phyloP scores from a whole-genome alignment of 1,140 invertebrate genomes.

The Tetragonula clypearis region DNA sequence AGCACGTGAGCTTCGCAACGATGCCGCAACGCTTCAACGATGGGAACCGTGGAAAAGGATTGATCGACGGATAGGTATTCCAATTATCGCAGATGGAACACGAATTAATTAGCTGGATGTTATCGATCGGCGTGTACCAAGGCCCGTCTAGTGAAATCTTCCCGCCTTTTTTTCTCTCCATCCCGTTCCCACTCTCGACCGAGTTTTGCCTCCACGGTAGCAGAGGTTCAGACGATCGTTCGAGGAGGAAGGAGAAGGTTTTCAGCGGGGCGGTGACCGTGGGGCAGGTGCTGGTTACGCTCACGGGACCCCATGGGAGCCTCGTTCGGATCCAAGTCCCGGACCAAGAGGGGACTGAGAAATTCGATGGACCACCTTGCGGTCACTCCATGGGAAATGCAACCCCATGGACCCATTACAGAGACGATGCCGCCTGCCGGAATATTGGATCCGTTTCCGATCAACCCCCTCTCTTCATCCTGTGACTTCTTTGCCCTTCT shows the following conservation, averaged over 20 bases:
- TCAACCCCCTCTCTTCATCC: neutral
- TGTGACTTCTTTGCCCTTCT: constrained; percentile 24
- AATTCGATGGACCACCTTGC: constrained; percentile 71
- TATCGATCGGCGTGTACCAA: constrained; percentile 56
- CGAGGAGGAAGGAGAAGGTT: constrained; percentile 45
- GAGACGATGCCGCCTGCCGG: constrained; percentile 38
- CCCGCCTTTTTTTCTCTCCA: constrained; percentile 27
- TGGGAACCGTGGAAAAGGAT: constrained; percentile 68
- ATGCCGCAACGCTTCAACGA: constrained; percentile 49
- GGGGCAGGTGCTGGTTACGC: constrained; percentile 58
- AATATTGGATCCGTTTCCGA: constrained; percentile 52
- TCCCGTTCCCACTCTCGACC: constrained; percentile 12
- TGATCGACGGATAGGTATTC: constrained; percentile 60
- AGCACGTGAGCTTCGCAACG: neutral
- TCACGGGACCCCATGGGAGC: constrained; percentile 68
- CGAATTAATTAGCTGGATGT: constrained; percentile 65
- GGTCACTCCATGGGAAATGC: constrained; percentile 72
- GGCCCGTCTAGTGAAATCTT: constrained; percentile 41
- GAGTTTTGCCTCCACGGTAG: neutral
- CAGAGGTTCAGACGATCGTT: neutral
- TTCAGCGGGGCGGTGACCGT: constrained; percentile 56
- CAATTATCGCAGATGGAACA: constrained; percentile 66
- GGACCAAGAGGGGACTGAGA: constrained; percentile 59
- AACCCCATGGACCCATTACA: constrained; percentile 64
- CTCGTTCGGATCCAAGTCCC: constrained; percentile 58